Evolutionary conservation across 2,888 invertebrate species (phyloP).

Genomic region (Baronia brevicornis): DNA sequence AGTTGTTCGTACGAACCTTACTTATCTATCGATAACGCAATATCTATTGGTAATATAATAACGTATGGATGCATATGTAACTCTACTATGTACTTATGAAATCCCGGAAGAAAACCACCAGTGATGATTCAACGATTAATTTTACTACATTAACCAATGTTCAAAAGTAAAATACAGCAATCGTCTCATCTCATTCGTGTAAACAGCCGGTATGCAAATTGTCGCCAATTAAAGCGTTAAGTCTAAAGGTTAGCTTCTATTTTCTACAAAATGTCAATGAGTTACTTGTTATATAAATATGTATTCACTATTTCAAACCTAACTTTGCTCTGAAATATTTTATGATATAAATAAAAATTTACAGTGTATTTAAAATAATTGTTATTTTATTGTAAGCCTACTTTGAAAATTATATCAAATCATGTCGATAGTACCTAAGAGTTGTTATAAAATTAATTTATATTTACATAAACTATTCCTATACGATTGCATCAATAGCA

Average conservation of each 20-base stretch:
- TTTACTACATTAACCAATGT: neutral
- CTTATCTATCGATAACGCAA: no score
- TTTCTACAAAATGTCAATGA: constrained; percentile 7
- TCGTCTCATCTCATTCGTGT: constrained; percentile 1
- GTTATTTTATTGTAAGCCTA: no score
- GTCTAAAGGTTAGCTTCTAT: constrained; percentile 10
- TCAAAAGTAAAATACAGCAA: constrained; percentile 3
- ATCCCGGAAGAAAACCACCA: neutral
- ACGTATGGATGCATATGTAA: no score
- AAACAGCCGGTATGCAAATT: constrained; percentile 8
- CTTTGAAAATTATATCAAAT: no score
- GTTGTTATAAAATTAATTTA: no score
- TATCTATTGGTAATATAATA: no score
- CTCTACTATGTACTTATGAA: no score
- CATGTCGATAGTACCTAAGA: no score
- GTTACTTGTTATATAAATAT: constrained; percentile 8
- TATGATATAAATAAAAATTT: constrained; percentile 3
- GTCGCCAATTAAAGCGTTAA: constrained; percentile 8
- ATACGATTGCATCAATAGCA: no score
- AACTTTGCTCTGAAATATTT: constrained; percentile 4
- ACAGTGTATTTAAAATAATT: no score
- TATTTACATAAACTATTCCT: no score
- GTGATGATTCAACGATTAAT: neutral
- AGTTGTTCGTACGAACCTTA: no score
- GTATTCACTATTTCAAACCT: constrained; percentile 4